These are phyloP conservation scores for Acheta domesticus DNA, from an alignment of 2,888 invertebrate genomes.

Conservation along the genomic window DNA sequence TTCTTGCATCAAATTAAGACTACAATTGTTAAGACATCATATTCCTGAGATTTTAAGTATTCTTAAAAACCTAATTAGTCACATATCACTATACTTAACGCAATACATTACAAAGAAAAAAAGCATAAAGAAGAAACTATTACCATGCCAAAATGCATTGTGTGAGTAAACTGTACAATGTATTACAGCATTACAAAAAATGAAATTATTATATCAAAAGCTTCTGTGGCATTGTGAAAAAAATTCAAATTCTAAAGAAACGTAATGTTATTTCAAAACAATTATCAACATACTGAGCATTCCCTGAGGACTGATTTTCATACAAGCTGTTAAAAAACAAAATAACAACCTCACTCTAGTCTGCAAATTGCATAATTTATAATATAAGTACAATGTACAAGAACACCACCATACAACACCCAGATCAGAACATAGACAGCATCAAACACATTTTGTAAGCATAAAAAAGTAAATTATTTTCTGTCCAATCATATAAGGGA, in stretches of 20 bases:
- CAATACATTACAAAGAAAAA: conserved; percentile 20
- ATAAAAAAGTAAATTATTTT: conserved; percentile 27
- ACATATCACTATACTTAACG: background rate
- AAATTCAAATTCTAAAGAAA: conserved; percentile 21
- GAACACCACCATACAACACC: conserved; percentile 31
- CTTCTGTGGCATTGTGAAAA: conserved; percentile 1
- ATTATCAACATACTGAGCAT: too few species aligned
- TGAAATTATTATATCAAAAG: background rate
- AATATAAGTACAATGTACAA: background rate
- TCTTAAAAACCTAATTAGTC: too few species aligned
- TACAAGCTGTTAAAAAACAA: too few species aligned
- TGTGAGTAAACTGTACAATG: background rate
- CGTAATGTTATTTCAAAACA: background rate
- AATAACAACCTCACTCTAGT: too few species aligned
- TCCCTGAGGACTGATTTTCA: too few species aligned
- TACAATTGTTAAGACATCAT: too few species aligned
- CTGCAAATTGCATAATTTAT: too few species aligned
- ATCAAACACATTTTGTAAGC: conserved; percentile 29
- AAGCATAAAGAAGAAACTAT: conserved; percentile 2
- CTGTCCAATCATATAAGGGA: conserved; percentile 32
- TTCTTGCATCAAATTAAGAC: too few species aligned
- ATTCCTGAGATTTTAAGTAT: too few species aligned
- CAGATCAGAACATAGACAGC: conserved; percentile 27
- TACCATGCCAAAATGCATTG: background rate
- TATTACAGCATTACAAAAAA: background rate